These are phyloP conservation scores for Bombylius major DNA, from an alignment of 2,888 invertebrate species.

Conservation along the genomic window DNA sequence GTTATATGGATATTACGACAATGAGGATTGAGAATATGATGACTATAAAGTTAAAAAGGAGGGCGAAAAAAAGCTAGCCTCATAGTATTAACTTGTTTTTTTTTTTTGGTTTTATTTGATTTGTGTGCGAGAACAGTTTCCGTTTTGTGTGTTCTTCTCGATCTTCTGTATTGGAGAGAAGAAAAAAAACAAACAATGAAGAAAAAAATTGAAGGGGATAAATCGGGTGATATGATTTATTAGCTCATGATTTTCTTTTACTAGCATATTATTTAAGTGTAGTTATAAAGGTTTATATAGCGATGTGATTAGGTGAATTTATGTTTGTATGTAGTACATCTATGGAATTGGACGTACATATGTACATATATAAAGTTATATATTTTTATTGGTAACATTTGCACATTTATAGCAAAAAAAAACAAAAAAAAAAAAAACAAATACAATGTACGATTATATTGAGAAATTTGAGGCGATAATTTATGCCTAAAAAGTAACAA, in stretches of 20 bases:
- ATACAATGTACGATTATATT: not conserved
- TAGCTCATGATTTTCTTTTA: not conserved
- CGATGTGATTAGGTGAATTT: no score
- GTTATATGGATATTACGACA: not conserved
- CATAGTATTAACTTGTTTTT: not conserved
- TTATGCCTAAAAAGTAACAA: constrained; percentile 6
- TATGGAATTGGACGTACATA: no score
- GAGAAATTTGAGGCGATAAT: constrained; percentile 5
- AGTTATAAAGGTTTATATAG: no score
- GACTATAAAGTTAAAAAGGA: not conserved
- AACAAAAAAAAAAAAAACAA: no score
- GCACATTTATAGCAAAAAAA: not conserved
- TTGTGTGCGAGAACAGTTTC: not conserved
- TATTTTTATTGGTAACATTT: not conserved
- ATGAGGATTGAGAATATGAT: not conserved
- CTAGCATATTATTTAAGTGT: no score
- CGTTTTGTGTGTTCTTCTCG: not conserved
- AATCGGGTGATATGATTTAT: not conserved
- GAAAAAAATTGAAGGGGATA: not conserved
- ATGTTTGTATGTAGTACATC: no score
- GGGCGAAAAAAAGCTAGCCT: no score
- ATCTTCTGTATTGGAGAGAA: not conserved
- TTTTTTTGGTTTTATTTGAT: not conserved
- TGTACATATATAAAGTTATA: no score
- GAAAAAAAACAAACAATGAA: not conserved